Percentiles rank a stretch among this genome's conserved stretches.
phyloP scores from a whole-genome alignment of 2,113 vertebrate genomes.

The Desmodus rotundus region DNA sequence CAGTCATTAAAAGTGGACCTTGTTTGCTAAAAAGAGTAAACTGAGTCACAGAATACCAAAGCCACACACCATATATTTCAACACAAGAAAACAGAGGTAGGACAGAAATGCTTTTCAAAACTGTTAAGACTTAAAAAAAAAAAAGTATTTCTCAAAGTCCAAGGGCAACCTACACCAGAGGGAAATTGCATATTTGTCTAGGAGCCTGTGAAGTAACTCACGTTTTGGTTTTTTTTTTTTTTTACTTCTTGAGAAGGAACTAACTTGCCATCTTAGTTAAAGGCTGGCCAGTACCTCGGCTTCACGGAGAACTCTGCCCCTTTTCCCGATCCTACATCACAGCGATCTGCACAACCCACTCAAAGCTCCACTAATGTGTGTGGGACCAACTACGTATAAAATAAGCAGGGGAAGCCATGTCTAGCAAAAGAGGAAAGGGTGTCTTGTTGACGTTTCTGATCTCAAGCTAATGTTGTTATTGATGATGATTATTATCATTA shows the following conservation, averaged over 20 bases:
- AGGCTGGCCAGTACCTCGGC: background rate
- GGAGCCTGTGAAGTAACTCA: background rate
- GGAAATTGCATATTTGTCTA: background rate
- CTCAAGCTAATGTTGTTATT: background rate
- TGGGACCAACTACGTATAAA: background rate
- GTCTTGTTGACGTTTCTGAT: background rate
- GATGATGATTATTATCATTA: background rate
- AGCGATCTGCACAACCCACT: background rate
- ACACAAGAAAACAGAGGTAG: background rate
- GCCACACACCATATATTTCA: background rate
- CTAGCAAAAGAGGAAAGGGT: background rate
- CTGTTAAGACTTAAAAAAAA: background rate
- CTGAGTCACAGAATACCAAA: background rate
- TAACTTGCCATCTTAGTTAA: background rate
- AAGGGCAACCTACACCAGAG: background rate
- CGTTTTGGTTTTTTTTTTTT: background rate
- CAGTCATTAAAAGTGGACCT: background rate
- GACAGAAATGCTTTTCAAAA: slow-evolving; percentile 4
- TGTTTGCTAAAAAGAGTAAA: background rate
- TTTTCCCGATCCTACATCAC: background rate
- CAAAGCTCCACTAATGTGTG: background rate
- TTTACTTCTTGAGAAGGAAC: background rate
- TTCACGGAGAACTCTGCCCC: background rate
- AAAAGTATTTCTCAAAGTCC: background rate
- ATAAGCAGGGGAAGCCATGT: background rate